Base-by-base conservation (phyloP, 2,888 invertebrate species). In the Hofmannophila pseudospretella region DNA sequence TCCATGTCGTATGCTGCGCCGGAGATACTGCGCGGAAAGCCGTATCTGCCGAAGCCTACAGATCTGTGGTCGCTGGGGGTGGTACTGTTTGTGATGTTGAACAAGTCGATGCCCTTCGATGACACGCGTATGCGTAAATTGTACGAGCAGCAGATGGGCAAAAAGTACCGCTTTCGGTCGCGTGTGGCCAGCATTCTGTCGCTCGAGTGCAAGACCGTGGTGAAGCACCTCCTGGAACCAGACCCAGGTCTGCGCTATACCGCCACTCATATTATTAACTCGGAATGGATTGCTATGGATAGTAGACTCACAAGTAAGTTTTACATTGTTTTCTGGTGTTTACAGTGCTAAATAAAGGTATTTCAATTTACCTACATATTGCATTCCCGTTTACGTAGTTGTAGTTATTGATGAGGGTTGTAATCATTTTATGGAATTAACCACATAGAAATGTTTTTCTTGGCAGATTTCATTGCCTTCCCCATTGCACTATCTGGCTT, bases 1-100 rank as follows among this genome's bases (percentile, higher is more conserved):
- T 95, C 95, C 5, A 88, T 95, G 56, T 94, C 95, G 1, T 96
- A 96, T 66, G 95, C 94, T 0, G 94, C 96, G 0, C 96, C 96
- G 0, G 96, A 96, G 77, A 92, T 96, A 36, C 80, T 96, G 4
- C 89, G 91, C 41, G 94, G 94, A 1, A 89, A 89, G 44, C 91
- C 93, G 0, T 94, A 94, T 63, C 78, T 89, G 56, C 92, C 93
- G 0, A 92, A 91, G 68, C 88, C 90, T 26, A 89, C 92, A 0
- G 96, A 96, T 62, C 73, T 94, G 31, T 96, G 95, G 96, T 94
- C 94, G 2, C 70, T 94, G 41, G 95, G 93, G 0, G 89, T 93
- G 0, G 91, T 96, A 11, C 78, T 96, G 1, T 96, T 93, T 77
- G 93, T 96, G 34, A 93, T 95, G 91, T 70, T 95, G 7, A 95